Evolutionary conservation across 2,113 vertebrate species (phyloP).

Genomic region (Oenanthe oenanthe): DNA sequence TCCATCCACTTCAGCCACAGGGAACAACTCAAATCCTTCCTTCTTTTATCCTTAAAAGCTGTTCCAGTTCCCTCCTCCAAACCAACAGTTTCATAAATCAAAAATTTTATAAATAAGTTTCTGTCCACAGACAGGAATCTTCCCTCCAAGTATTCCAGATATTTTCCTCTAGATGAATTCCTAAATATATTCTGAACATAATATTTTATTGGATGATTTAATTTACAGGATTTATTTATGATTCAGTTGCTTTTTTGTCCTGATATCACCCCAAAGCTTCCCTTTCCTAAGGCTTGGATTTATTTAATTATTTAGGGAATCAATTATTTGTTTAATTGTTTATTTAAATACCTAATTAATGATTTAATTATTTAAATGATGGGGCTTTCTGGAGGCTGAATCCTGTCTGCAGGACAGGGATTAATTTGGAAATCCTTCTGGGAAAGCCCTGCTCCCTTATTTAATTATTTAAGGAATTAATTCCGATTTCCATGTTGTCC

Average conservation of each 20-base stretch:
- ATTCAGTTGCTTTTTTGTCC: neutral
- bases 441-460: neutral
- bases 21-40: neutral
- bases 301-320: neutral
- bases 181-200: neutral
- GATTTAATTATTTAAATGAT: neutral
- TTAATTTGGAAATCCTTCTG: neutral
- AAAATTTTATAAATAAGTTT: neutral
- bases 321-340: neutral
- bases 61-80: neutral
- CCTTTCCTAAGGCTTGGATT: neutral
- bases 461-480: neutral
- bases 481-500: neutral
- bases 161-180: neutral
- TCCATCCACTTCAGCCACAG: neutral
- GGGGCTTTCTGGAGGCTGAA: neutral
- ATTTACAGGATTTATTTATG: neutral
- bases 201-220: neutral
- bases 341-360: neutral
- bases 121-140: neutral
- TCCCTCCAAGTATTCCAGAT: neutral
- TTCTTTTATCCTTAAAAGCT: neutral
- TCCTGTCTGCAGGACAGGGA: neutral
- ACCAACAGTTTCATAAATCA: neutral
- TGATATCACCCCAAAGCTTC: neutral